phyloP scores from a whole-genome alignment of 2,113 vertebrate species.

The Bos indicus region DNA sequence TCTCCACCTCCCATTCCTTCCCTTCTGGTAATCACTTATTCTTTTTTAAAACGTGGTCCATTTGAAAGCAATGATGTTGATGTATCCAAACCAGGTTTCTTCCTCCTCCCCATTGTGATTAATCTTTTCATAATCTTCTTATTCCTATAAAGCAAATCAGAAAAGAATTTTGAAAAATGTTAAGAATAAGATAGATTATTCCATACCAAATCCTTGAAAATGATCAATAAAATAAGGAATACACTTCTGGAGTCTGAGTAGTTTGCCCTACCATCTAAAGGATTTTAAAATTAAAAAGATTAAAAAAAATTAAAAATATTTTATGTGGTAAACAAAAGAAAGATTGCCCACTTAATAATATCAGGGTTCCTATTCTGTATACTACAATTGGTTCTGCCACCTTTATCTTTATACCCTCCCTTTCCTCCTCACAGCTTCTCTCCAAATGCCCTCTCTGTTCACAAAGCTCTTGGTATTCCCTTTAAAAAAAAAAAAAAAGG shows the following conservation, averaged over 20 bases:
- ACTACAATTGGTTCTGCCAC: neutral
- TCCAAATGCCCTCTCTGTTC: neutral
- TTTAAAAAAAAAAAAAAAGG: neutral
- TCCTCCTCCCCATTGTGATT: neutral
- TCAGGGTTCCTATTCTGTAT: neutral
- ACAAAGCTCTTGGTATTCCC: neutral
- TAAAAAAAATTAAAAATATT: neutral
- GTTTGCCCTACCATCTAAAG: neutral
- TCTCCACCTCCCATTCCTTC: neutral
- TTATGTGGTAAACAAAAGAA: neutral
- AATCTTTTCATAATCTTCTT: conserved; percentile 55
- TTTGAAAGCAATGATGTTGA: neutral
- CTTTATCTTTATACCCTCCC: neutral
- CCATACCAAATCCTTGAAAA: neutral
- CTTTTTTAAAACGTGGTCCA: neutral
- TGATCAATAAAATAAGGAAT: neutral
- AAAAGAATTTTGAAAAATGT: neutral
- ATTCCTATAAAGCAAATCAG: conserved; percentile 56
- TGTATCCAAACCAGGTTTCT: neutral
- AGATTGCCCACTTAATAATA: neutral
- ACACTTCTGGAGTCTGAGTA: neutral
- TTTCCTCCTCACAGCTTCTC: neutral
- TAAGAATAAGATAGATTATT: neutral
- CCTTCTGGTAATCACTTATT: neutral
- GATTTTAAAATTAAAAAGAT: neutral